These are phyloP conservation scores for Scelioninae gen. 2 DNA, from an alignment of 2,888 invertebrate species.

Conservation along the genomic window DNA sequence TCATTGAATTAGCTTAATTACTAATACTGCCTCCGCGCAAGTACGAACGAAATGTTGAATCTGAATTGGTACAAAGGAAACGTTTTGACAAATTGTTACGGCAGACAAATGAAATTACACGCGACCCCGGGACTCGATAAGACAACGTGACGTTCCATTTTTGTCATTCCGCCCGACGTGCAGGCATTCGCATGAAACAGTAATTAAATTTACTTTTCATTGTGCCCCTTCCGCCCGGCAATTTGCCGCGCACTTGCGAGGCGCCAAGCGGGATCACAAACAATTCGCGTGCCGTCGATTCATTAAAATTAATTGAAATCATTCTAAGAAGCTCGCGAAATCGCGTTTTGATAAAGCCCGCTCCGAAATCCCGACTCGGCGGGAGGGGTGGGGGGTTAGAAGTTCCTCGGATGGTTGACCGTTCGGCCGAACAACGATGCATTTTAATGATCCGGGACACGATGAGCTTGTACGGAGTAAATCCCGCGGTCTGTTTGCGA, in stretches of 20 bases:
- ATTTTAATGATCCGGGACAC: slow-evolving; percentile 52
- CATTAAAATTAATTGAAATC: slow-evolving; percentile 59
- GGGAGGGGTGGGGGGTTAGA: no score
- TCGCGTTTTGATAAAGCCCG: slow-evolving; percentile 51
- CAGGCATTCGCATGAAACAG: slow-evolving; percentile 24
- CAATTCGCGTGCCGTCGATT: slow-evolving; percentile 53
- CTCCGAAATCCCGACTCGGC: no score
- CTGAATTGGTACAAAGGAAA: no score
- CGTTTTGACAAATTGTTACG: no score
- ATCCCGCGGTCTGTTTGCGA: slow-evolving; percentile 38
- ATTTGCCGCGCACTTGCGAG: slow-evolving; percentile 25
- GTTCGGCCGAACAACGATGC: slow-evolving; percentile 53
- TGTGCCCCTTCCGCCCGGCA: slow-evolving; percentile 22
- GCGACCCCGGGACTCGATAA: neutral
- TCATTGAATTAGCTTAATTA: no score
- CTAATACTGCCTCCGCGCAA: no score
- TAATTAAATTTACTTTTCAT: slow-evolving; percentile 41
- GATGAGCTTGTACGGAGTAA: slow-evolving; percentile 41
- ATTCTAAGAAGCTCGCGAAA: slow-evolving; percentile 51
- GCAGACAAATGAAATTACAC: neutral
- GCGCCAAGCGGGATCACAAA: slow-evolving; percentile 26
- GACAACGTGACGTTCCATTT: slow-evolving; percentile 11
- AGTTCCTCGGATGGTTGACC: no score
- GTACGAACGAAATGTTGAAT: no score
- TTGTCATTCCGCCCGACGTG: slow-evolving; percentile 9